These are phyloP conservation scores for Sesamia inferens DNA, from an alignment of 2,888 invertebrate genomes.

Conservation along the genomic window DNA sequence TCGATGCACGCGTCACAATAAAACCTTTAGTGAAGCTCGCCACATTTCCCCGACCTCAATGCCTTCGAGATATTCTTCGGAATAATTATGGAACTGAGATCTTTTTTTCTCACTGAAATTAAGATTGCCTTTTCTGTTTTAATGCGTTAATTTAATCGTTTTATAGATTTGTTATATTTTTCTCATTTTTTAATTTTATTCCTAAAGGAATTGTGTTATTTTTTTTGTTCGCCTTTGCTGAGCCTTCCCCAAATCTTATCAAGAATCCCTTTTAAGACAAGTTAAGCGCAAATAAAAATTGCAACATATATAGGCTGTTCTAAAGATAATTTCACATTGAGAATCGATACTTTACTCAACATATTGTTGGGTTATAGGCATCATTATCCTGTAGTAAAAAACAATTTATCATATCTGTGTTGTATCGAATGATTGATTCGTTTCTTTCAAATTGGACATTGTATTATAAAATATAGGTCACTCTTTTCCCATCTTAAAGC, in stretches of 20 bases:
- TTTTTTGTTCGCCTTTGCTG: background rate
- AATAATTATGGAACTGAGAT: constrained; percentile 54
- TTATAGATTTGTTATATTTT: background rate
- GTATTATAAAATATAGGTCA: constrained; percentile 72
- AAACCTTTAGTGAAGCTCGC: constrained; percentile 63
- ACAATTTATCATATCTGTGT: constrained; percentile 73
- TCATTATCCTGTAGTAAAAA: constrained; percentile 62
- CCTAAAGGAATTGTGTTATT: no score
- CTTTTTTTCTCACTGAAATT: constrained; percentile 25
- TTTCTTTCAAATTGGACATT: constrained; percentile 72
- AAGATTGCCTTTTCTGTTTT: constrained; percentile 14
- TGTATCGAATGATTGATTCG: constrained; percentile 71
- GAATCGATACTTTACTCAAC: constrained; percentile 2
- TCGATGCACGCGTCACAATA: constrained; percentile 81
- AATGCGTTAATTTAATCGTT: background rate
- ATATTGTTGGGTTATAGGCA: constrained; percentile 31
- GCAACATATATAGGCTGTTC: background rate
- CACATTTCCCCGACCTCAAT: constrained; percentile 55
- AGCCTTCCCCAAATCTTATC: background rate
- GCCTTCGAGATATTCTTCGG: constrained; percentile 56
- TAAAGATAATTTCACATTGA: constrained; percentile 1
- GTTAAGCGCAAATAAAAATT: background rate
- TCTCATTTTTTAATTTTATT: background rate
- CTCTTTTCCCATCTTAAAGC: constrained; percentile 48
- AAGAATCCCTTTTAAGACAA: background rate